phyloP scores from a whole-genome alignment of 1,140 invertebrate genomes.

The Drosophila pseudoobscura region DNA sequence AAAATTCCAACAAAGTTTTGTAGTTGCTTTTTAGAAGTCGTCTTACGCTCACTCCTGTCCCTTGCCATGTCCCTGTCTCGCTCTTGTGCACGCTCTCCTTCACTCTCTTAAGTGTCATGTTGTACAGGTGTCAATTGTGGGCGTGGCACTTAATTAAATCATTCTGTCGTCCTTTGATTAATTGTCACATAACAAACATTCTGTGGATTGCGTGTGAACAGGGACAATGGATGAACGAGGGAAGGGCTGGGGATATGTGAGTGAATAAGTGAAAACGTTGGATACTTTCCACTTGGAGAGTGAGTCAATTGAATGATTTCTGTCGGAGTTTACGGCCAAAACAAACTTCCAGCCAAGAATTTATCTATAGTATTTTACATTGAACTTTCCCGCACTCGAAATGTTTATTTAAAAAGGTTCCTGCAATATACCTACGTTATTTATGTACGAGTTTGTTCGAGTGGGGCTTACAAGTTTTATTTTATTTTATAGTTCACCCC shows the following conservation, averaged over 20 bases:
- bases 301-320: too few species aligned
- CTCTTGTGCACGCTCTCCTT: too few species aligned
- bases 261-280: too few species aligned
- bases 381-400: neutral
- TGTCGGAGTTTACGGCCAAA: too few species aligned
- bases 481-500: conserved; percentile 1
- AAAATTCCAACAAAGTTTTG: conserved; percentile 38
- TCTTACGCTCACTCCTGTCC: neutral
- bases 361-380: too few species aligned
- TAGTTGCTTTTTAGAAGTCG: conserved; percentile 37
- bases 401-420: conserved; percentile 36
- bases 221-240: conserved; percentile 1
- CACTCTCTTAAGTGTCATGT: conserved; percentile 22
- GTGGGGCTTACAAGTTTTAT: conserved; percentile 29
- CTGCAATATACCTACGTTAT: neutral
- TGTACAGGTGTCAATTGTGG: conserved; percentile 57
- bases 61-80: neutral
- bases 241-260: too few species aligned
- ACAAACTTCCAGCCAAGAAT: too few species aligned
- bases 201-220: conserved; percentile 17
- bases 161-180: conserved; percentile 50
- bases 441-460: too few species aligned
- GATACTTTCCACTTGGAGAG: too few species aligned
- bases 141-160: conserved; percentile 67
- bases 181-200: conserved; percentile 21